Conservation (phyloP, 2,888 invertebrate genomes). For the Cylindroiulus punctatus region DNA sequence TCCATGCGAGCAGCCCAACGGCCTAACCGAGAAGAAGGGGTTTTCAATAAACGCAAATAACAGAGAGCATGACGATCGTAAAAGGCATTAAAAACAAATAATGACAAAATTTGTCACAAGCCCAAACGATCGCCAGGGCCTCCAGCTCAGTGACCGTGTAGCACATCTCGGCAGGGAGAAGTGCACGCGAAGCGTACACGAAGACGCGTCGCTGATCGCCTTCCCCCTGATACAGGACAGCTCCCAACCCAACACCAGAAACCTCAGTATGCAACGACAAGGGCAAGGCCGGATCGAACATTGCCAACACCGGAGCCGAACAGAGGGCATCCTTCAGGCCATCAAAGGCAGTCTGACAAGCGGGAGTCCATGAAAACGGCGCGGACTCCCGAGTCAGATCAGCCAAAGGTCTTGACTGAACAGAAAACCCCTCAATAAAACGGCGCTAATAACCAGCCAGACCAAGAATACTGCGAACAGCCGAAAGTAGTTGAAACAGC, state of each 20-base stretch:
- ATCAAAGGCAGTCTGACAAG: not conserved
- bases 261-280: slow-evolving; percentile 50
- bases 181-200: not conserved
- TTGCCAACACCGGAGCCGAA: not conserved
- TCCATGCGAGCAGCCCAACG: not conserved
- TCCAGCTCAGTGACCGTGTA: slow-evolving; percentile 44
- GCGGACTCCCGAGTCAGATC: not conserved
- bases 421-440: not conserved
- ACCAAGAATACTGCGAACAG: slow-evolving; percentile 35
- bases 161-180: not conserved
- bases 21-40: not conserved
- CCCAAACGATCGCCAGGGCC: slow-evolving; percentile 31
- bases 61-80: not conserved
- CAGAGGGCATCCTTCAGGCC: not conserved
- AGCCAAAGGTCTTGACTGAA: not conserved
- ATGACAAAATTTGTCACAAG: not conserved
- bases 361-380: not conserved
- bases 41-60: not conserved
- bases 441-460: slow-evolving; percentile 49
- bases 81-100: not conserved
- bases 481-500: not conserved
- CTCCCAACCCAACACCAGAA: not conserved
- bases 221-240: not conserved
- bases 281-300: not conserved
- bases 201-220: not conserved